These are phyloP conservation scores for Grammomys dolichurus DNA, from an alignment of 2,113 vertebrate genomes.

Conservation along the genomic window DNA sequence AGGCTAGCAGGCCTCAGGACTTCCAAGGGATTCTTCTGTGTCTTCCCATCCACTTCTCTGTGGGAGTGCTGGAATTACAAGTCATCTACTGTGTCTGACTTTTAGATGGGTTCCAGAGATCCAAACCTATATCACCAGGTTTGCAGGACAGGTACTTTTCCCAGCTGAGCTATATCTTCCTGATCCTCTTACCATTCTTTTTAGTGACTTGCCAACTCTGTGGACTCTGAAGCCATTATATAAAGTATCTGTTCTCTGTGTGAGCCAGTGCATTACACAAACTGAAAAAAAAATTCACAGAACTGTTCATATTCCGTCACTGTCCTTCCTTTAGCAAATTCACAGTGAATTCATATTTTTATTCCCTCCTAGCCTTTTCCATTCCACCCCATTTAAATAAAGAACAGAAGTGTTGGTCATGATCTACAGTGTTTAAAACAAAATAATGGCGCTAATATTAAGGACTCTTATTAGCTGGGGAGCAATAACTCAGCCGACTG, in stretches of 20 bases:
- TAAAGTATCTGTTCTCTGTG: neutral
- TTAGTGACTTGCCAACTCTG: neutral
- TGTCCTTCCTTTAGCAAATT: neutral
- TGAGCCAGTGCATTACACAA: neutral
- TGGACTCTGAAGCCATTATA: neutral
- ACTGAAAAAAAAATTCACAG: neutral
- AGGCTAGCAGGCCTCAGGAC: neutral
- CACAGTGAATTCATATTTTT: neutral
- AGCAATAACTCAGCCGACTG: neutral
- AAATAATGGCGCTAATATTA: neutral
- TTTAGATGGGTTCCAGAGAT: neutral
- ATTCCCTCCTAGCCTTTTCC: neutral
- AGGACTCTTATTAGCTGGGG: neutral
- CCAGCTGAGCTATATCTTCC: neutral
- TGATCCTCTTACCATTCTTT: neutral
- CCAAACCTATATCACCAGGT: neutral
- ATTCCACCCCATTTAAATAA: slow-evolving; percentile 7
- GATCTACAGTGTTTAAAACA: slow-evolving; percentile 12
- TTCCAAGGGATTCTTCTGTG: neutral
- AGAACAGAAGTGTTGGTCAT: neutral
- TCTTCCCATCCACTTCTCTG: neutral
- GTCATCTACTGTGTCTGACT: neutral
- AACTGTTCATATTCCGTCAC: neutral
- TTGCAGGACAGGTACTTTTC: neutral
- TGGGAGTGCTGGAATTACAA: neutral